Base-by-base conservation (phyloP, 2,113 vertebrate genomes). In the Camelus dromedarius region DNA sequence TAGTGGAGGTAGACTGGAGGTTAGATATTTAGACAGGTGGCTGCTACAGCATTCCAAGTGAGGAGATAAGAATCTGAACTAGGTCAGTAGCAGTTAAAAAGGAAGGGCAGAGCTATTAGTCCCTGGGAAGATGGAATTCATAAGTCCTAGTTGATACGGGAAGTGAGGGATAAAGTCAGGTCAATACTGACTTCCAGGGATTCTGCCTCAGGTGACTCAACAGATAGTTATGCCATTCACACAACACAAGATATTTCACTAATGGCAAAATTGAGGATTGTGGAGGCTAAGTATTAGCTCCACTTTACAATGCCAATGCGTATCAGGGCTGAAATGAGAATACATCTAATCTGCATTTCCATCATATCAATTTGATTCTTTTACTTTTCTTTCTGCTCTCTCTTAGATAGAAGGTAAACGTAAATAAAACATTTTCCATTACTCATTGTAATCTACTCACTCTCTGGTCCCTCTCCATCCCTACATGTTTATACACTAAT, bases 241-340 rank as follows among this genome's bases (percentile, higher is more conserved):
- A 52, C 30, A 94, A 69, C 50, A 73, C 30, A 93, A 48, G 38
- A 42, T 75, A 91, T 46, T 94, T 67, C 91, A 81, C 66, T 91
- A 50, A 72, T 19, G 58, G 58, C 66, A 91, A 94, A 94, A 75
- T 1, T 60, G n/a, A 96, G 42, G 18, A 82, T 5, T 50, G 62
- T 20, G 12, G 22, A 85, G 32, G 50, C 58, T 88, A 88, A 85
- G 8, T 42, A 66, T 73, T 67, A 67, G 38, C 54, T 22, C 60
- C 60, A 32, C 26, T 91, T 87, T 38, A 66, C 50, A 94, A 8
- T 75, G 60, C n/a, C 56, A 73, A 28, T 42, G 64, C 73, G 2
- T 38, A 48, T 66, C 38, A 91, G 58, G 38, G 32, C 14, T 42
- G 26, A 86, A 81, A 58, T 91, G 26, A 80, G 35, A 90, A 93